Percentiles rank a stretch among this genome's conserved stretches.
These are phyloP conservation scores for Aleadryas rufinucha DNA, from an alignment of 2,113 vertebrate species.

Conservation along the genomic window DNA sequence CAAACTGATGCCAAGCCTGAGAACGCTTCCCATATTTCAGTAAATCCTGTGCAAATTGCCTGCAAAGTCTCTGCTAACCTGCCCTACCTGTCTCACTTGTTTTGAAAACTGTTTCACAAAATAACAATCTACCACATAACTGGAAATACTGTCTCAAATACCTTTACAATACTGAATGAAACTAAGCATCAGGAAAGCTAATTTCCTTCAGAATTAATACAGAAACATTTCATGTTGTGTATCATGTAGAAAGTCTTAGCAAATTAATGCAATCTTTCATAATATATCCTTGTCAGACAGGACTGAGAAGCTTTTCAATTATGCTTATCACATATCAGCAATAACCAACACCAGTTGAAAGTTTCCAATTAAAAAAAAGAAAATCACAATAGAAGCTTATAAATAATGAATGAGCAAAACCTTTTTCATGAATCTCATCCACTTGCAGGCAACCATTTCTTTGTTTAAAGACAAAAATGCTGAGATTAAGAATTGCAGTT, in stretches of 20 bases:
- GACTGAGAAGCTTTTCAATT: neutral
- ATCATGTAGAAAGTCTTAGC: neutral
- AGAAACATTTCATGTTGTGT: neutral
- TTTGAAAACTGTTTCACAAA: neutral
- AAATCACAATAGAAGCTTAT: neutral
- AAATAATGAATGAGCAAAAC: slow-evolving; percentile 41
- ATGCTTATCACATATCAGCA: neutral
- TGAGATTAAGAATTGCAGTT: slow-evolving; percentile 12
- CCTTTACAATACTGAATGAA: neutral
- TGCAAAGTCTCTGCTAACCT: neutral
- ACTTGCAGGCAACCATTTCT: neutral
- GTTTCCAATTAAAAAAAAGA: neutral
- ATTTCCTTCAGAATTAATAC: slow-evolving; percentile 5
- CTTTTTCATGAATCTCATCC: neutral
- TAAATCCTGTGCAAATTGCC: neutral
- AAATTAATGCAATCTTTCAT: slow-evolving; percentile 16
- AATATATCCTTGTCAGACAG: slow-evolving; percentile 1
- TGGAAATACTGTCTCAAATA: neutral
- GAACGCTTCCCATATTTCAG: neutral
- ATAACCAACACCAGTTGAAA: neutral
- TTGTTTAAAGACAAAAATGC: slow-evolving; percentile 45
- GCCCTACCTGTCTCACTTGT: neutral
- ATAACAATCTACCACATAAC: neutral
- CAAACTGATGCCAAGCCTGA: neutral
- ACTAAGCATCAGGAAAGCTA: neutral